A percentile compares a stretch with the other conserved stretches of the same genome.
phyloP scores from a whole-genome alignment of 1,140 invertebrate genomes.

The Trachymyrmex septentrionalis region DNA sequence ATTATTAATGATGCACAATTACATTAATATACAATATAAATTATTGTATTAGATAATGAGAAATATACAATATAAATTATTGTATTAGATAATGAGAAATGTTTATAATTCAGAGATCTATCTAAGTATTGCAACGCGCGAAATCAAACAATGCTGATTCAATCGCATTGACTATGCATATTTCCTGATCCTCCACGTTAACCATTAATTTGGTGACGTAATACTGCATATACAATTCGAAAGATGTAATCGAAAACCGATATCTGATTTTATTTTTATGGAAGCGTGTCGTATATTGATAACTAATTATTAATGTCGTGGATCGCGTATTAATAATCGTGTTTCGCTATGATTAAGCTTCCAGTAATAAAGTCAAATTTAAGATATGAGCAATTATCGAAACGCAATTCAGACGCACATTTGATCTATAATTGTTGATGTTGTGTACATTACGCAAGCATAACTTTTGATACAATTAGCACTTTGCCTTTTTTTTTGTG shows the following conservation, averaged over 20 bases:
- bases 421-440: background rate
- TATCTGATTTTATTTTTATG: background rate
- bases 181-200: background rate
- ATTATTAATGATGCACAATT: background rate
- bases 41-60: background rate
- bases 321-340: background rate
- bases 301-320: slow-evolving; percentile 22
- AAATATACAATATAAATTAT: slow-evolving; percentile 1
- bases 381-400: background rate
- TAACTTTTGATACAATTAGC: background rate
- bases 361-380: background rate
- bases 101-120: background rate
- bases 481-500: background rate
- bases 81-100: background rate
- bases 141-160: background rate
- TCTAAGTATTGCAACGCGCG: background rate
- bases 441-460: background rate
- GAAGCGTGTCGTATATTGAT: slow-evolving; percentile 29
- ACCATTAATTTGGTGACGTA: slow-evolving; percentile 32
- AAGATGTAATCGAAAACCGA: background rate
- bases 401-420: background rate
- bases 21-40: background rate
- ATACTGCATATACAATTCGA: background rate
- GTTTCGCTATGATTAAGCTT: background rate
- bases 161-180: background rate